Evolutionary conservation across 2,113 vertebrate species (phyloP).

Genomic region (Bubo bubo): DNA sequence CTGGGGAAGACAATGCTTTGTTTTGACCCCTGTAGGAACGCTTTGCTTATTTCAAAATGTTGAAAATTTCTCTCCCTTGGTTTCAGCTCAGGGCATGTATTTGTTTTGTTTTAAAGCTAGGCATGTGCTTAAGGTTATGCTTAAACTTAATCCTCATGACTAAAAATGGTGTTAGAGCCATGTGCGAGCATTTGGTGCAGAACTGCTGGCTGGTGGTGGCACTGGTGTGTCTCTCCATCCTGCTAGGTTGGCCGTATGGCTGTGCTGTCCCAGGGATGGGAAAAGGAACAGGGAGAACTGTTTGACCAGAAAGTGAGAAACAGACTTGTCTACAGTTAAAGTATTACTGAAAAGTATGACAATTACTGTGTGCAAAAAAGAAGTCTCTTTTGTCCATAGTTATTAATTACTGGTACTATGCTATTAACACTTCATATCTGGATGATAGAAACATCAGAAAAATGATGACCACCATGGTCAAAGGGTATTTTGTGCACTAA

Average conservation of each 20-base stretch:
- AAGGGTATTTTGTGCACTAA: neutral
- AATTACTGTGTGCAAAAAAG: neutral
- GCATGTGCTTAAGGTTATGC: neutral
- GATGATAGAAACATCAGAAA: neutral
- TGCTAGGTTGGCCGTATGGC: neutral
- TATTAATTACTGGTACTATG: neutral
- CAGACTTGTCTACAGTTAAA: neutral
- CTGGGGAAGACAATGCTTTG: neutral
- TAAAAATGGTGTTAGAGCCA: neutral
- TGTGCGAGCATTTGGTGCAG: neutral
- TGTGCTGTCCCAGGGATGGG: neutral
- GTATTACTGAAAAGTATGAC: neutral
- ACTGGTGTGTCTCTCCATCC: neutral
- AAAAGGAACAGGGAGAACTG: neutral
- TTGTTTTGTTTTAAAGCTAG: neutral
- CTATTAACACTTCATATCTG: neutral
- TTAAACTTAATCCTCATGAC: neutral
- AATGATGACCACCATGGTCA: accelerated
- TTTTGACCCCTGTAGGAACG: neutral
- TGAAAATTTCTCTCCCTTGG: neutral
- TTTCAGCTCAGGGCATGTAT: neutral
- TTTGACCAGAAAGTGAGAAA: neutral
- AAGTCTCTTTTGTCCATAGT: neutral
- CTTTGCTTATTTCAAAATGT: neutral
- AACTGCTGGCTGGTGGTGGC: neutral